Base-by-base conservation (phyloP, 2,113 vertebrate species). In the Poeciliopsis occidentalis region DNA sequence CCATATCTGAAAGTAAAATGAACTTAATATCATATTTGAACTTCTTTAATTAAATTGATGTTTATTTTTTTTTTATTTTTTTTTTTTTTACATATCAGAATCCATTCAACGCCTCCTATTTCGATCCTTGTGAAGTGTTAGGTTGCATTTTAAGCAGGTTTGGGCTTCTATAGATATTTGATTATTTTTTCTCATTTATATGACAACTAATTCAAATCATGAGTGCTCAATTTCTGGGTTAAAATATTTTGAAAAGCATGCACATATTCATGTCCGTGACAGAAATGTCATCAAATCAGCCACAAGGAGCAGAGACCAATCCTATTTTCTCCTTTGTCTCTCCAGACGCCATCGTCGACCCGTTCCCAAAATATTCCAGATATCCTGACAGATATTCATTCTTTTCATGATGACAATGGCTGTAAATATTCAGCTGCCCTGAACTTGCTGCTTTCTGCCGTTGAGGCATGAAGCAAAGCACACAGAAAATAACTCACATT, bases 391-490 rank as follows among this genome's bases (percentile, higher is more conserved):
- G 22, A 26, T 41, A 39, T 2, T 39, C 22, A 12, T 39, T 66
- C 64, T 39, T 47, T 67, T 29, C 12, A 47, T 30, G 26, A 26
- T 7, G 10, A 41, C 24, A 12, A n/a, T 19, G 7, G 65, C 39
- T 67, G 12, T 8, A 26, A 44, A 44, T 7, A 60, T 60, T 47
- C 5, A n/a, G 13, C 17, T 65, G 63, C 22, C 4, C 13, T 32
- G 0, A 29, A 22, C 17, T 30, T 67, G 27, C 71, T 79, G 44
- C 41, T 69, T 34, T 11, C 66, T 77, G 61, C 51, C 68, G 44
- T 68, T 12, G 4, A 61, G 39, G 29, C 4, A 63, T 15, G n/a
- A 70, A 47, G 44, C 44, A 47, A 39, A 63, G 27, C 34, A 60
- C 63, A 7, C 24, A 6, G 13, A 24, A 69, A 39, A 68, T 11